Evolutionary conservation across 2,113 vertebrate species (phyloP).

Genomic region (Morone saxatilis): DNA sequence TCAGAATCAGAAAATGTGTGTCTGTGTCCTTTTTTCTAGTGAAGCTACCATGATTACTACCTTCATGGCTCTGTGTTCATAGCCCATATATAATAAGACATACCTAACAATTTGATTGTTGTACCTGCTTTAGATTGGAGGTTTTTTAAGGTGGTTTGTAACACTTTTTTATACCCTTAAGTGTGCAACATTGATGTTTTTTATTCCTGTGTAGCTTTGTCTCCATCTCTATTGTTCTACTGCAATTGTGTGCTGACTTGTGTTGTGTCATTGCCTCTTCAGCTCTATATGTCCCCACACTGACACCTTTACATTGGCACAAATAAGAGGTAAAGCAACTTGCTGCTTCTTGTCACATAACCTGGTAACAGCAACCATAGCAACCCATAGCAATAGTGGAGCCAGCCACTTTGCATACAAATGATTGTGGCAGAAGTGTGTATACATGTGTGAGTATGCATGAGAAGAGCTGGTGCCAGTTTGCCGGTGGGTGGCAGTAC

Average conservation of each 20-base stretch:
- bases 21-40: conserved; percentile 5
- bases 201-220: not conserved
- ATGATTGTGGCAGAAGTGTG: conserved; percentile 70
- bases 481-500: conserved; percentile 70
- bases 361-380: conserved; percentile 80
- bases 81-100: conserved; percentile 13
- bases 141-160: not conserved
- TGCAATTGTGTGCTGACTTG: not conserved
- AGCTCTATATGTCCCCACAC: conserved; percentile 20
- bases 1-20: not conserved
- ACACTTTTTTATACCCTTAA: conserved; percentile 14
- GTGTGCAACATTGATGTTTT: not conserved
- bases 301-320: conserved; percentile 52
- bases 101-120: conserved; percentile 19
- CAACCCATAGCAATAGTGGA: conserved; percentile 72
- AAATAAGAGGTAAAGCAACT: conserved; percentile 62
- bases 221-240: not conserved
- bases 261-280: conserved; percentile 32
- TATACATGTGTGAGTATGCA: conserved; percentile 67
- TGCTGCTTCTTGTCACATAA: conserved; percentile 69
- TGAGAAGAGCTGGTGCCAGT: conserved; percentile 72
- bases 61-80: conserved; percentile 9
- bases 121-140: not conserved
- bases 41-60: conserved; percentile 27
- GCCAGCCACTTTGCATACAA: conserved; percentile 78